Evolutionary conservation across 2,113 vertebrate genomes (phyloP).

Genomic region (Podiceps cristatus): DNA sequence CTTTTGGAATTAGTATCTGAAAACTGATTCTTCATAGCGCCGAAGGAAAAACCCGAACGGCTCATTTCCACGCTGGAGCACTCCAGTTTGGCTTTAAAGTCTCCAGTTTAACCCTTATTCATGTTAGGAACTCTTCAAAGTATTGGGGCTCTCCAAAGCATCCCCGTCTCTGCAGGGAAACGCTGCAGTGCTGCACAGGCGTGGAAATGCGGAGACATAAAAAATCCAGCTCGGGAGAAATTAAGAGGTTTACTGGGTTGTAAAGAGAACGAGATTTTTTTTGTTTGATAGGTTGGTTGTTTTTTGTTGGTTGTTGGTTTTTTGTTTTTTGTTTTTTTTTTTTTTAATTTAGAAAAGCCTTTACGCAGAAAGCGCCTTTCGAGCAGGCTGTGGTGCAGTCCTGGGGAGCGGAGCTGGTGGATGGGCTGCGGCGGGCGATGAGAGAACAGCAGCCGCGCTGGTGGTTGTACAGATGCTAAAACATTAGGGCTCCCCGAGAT

Average conservation of each 20-base stretch:
- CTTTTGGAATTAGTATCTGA: not conserved
- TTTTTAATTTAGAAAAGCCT: not conserved
- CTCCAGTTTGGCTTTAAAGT: not conserved
- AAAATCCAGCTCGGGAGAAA: not conserved
- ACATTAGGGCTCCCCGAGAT: not conserved
- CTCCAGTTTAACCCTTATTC: not conserved
- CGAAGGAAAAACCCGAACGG: not conserved
- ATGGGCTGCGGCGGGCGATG: not conserved
- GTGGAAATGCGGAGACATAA: rapidly evolving
- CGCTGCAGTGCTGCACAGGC: rapidly evolving
- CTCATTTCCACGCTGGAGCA: not conserved
- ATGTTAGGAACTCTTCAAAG: not conserved
- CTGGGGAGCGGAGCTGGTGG: not conserved
- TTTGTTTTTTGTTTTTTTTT: too few species aligned
- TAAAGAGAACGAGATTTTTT: not conserved
- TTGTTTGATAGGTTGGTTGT: not conserved
- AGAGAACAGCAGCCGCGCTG: not conserved
- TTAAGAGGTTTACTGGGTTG: not conserved
- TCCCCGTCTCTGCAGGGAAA: not conserved
- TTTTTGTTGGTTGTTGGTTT: too few species aligned
- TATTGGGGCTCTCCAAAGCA: not conserved
- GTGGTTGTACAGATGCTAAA: not conserved
- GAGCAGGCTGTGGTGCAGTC: rapidly evolving
- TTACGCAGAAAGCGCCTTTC: not conserved
- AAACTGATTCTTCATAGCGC: not conserved